A percentile compares a stretch with the other conserved stretches of the same genome.
Conservation (phyloP, 2,888 invertebrate species). For the Heliconius erato region DNA sequence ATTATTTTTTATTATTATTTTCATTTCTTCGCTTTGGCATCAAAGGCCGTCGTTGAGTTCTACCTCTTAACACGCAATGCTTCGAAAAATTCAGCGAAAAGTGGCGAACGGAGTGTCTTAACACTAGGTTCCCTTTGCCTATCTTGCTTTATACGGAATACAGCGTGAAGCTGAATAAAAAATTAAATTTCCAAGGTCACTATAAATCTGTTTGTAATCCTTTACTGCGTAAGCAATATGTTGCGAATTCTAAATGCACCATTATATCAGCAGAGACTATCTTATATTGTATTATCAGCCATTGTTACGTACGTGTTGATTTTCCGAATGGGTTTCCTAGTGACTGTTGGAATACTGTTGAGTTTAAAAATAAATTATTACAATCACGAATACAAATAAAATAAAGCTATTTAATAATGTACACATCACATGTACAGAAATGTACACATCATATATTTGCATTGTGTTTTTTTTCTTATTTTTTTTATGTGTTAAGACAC, state of each 20-base stretch:
- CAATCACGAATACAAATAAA: neutral
- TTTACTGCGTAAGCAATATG: slow-evolving; percentile 3
- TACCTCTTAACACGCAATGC: too few species aligned
- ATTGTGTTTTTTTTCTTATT: neutral
- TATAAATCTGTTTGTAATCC: neutral
- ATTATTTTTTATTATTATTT: too few species aligned
- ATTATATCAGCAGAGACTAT: slow-evolving; percentile 13
- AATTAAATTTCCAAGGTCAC: neutral
- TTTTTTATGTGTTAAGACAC: too few species aligned
- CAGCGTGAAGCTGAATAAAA: neutral
- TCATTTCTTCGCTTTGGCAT: too few species aligned
- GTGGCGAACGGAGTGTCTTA: too few species aligned
- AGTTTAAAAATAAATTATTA: neutral
- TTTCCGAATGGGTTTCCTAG: neutral
- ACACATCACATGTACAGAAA: neutral
- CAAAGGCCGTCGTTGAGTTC: too few species aligned
- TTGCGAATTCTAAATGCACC: slow-evolving; percentile 22
- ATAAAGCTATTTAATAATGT: neutral
- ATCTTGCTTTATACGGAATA: too few species aligned
- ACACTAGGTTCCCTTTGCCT: too few species aligned
- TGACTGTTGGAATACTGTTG: neutral
- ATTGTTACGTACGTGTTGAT: slow-evolving; percentile 10
- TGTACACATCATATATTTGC: neutral
- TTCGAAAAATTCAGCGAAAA: too few species aligned
- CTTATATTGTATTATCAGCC: neutral